Base-by-base conservation (phyloP, 2,888 invertebrate species). In the Sinotaia quadrata region DNA sequence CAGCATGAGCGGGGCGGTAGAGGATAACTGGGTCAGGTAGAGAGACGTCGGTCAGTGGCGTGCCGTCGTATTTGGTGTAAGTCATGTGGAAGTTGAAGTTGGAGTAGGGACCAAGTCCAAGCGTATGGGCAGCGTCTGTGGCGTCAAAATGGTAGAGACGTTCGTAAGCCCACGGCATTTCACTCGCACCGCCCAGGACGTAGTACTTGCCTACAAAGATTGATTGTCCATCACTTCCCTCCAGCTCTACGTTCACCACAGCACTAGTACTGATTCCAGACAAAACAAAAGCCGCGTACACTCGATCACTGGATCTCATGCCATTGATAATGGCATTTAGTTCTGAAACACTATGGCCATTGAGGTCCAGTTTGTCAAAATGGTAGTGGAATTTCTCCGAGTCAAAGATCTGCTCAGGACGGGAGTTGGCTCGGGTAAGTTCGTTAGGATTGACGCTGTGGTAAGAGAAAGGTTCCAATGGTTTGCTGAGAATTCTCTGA, bases 111-210 rank as follows among this genome's bases (percentile, higher is more conserved):
- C 34, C 31, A n/a, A 73, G 33, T 1, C 63, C 59, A 18, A 62
- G 44, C 3, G 49, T 21, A 7, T 54, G n/a, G 10, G 57, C 41
- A 12, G 68, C 69, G 12, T 75, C 69, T 10, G 76, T 75, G 34
- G 75, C 68, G 56, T 77, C 77, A 34, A 66, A 60, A 36, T 71
- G 68, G 65, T 70, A 72, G n/a, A 69, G 37, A 2, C 77, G 65
- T 44, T 77, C 74, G 58, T 72, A 77, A 2, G 74, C 73, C 77
- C 77, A 77, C 2, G 77, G 73, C 77, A 75, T 77, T 41, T 77
- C 77, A 5, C 24, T 65, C 34, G 62, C 51, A 10, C 77, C 77
- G 24, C 77, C 77, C 24, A 77, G 68, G 12, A 75, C 31, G 60
- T 59, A 58, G 68, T 75, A 74, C n/a, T 24, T 49, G 4, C 77